Evolutionary conservation across 37 sponge, comb jelly and placozoan genomes (phyloP).

Genomic region (Cliona cf. orientalis): DNA sequence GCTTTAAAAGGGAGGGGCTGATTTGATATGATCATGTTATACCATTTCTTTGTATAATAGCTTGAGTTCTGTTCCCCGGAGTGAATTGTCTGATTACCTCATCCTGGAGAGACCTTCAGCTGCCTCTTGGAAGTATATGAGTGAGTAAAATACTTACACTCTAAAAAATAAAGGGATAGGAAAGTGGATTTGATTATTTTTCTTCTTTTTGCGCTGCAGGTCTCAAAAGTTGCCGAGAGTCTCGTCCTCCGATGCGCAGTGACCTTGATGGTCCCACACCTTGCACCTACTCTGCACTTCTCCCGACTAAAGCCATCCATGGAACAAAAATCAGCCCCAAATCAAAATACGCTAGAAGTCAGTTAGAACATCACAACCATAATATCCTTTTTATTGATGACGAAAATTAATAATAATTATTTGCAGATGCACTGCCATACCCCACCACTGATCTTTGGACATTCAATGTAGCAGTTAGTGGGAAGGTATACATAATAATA

Average conservation of each 20-base stretch:
- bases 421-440: conserved; percentile 33
- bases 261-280: conserved; percentile 62
- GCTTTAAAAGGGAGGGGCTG: background rate
- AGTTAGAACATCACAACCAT: background rate
- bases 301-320: background rate
- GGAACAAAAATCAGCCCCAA: conserved; percentile 28
- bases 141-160: too few species aligned
- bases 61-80: conserved; percentile 1
- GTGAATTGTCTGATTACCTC: conserved; percentile 8
- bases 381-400: too few species aligned
- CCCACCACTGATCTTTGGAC: conserved; percentile 32
- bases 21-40: background rate
- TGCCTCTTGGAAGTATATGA: background rate
- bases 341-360: conserved; percentile 6
- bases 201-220: too few species aligned
- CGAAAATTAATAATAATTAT: too few species aligned
- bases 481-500: conserved; percentile 7
- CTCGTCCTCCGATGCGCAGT: conserved; percentile 35
- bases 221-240: conserved; percentile 38
- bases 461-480: background rate
- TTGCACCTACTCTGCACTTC: conserved; percentile 41
- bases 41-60: background rate
- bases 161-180: too few species aligned
- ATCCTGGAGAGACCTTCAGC: conserved; percentile 21
- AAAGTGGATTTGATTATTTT: too few species aligned